Conservation (phyloP, 2,113 vertebrate species). For the Gila orcuttii region DNA sequence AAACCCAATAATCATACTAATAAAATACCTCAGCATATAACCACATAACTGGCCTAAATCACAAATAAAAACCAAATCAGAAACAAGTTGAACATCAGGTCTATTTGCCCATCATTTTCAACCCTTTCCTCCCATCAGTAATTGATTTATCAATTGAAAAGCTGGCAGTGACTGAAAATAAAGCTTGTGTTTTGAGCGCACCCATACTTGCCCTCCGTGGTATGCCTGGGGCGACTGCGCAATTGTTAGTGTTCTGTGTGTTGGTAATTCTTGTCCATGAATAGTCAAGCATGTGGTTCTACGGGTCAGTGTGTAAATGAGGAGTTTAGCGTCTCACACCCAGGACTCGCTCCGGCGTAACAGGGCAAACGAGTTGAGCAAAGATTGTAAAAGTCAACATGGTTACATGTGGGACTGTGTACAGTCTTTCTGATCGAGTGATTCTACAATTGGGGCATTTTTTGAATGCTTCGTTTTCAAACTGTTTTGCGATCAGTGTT, state of each 20-base stretch:
- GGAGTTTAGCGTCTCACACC: conserved; percentile 8
- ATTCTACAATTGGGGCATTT: neutral
- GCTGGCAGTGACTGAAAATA: neutral
- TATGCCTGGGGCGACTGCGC: neutral
- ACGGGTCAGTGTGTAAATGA: conserved; percentile 31
- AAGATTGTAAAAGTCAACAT: neutral
- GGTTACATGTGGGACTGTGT: neutral
- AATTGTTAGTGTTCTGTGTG: neutral
- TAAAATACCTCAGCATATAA: neutral
- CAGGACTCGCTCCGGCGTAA: conserved; percentile 2
- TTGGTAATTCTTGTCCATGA: neutral
- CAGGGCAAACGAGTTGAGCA: neutral
- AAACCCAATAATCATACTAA: neutral
- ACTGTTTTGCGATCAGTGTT: too few relatives aligned
- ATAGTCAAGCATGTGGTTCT: conserved; percentile 42
- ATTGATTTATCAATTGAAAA: neutral
- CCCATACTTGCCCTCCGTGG: conserved; percentile 26
- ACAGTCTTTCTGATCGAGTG: neutral
- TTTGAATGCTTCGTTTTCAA: neutral
- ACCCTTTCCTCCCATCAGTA: neutral
- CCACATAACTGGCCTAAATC: neutral
- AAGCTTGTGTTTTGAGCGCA: conserved; percentile 52
- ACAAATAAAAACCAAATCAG: neutral
- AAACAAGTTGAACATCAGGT: neutral
- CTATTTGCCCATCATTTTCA: neutral